A percentile compares a stretch with the other conserved stretches of the same genome.
Conservation (phyloP, 2,113 vertebrate genomes). For the Corythoichthys haematopterus region DNA sequence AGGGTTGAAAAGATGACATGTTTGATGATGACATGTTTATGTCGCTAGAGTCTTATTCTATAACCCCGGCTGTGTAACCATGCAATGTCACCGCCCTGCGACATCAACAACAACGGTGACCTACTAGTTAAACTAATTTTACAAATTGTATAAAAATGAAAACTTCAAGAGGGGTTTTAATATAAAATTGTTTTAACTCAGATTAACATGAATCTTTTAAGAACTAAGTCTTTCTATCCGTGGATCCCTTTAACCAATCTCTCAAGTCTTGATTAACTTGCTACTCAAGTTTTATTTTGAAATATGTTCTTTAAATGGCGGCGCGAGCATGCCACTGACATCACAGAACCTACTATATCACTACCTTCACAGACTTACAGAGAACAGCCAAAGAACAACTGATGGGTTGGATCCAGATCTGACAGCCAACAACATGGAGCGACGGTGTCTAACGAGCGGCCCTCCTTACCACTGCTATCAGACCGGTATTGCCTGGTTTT, state of each 20-base stretch:
- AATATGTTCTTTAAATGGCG: slow-evolving; percentile 54
- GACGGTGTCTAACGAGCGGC: slow-evolving; percentile 48
- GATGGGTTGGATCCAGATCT: slow-evolving; percentile 59
- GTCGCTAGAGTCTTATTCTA: too few relatives aligned
- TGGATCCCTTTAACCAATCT: neutral
- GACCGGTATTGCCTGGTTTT: slow-evolving; percentile 63
- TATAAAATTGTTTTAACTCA: too few relatives aligned
- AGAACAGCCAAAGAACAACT: slow-evolving; percentile 65
- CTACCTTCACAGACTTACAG: slow-evolving; percentile 69
- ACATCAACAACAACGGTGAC: too few relatives aligned
- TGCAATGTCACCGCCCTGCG: too few relatives aligned
- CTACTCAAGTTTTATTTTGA: slow-evolving; percentile 37
- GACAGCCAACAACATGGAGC: slow-evolving; percentile 67
- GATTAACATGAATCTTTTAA: too few relatives aligned
- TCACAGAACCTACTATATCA: slow-evolving; percentile 51
- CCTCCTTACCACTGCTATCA: slow-evolving; percentile 67
- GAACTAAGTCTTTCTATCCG: too few relatives aligned
- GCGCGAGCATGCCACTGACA: slow-evolving; percentile 71
- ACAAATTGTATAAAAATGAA: too few relatives aligned
- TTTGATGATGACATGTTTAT: too few relatives aligned
- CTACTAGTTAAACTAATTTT: too few relatives aligned
- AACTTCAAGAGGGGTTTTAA: too few relatives aligned
- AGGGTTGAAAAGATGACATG: too few relatives aligned
- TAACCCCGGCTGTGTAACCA: too few relatives aligned
- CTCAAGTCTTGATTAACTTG: slow-evolving; percentile 26